phyloP scores from a whole-genome alignment of 2,888 invertebrate genomes.

The Aelia acuminata region DNA sequence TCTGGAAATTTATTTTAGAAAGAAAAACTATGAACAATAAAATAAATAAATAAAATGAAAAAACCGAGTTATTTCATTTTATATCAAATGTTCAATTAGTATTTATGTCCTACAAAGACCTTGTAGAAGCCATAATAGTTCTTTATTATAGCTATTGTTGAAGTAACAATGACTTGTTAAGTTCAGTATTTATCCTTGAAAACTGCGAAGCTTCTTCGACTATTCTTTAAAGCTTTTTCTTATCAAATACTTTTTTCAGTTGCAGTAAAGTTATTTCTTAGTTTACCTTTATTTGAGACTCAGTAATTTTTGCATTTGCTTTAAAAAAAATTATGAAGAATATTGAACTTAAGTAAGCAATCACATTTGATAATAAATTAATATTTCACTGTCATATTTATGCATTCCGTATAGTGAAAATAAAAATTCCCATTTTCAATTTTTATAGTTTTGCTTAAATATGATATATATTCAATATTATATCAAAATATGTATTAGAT shows the following conservation, averaged over 20 bases:
- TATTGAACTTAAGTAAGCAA: neutral
- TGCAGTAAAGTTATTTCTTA: neutral
- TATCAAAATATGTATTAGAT: too few species aligned
- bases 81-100: neutral
- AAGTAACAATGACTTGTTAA: constrained; percentile 34
- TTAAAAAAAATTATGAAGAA: neutral
- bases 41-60: neutral
- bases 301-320: too few species aligned
- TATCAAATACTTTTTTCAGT: neutral
- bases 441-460: too few species aligned
- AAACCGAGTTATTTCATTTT: neutral
- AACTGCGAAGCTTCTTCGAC: neutral
- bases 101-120: neutral
- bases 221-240: neutral
- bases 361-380: neutral
- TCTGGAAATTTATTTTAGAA: too few species aligned
- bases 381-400: neutral
- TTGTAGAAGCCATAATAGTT: neutral
- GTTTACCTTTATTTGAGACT: neutral
- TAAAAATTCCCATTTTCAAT: neutral
- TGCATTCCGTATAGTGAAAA: neutral
- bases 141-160: constrained; percentile 30
- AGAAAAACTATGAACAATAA: too few species aligned
- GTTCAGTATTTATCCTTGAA: constrained; percentile 17
- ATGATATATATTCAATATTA: too few species aligned